These are phyloP conservation scores for Streblospio benedicti DNA, from an alignment of 1,140 invertebrate species.

Conservation along the genomic window DNA sequence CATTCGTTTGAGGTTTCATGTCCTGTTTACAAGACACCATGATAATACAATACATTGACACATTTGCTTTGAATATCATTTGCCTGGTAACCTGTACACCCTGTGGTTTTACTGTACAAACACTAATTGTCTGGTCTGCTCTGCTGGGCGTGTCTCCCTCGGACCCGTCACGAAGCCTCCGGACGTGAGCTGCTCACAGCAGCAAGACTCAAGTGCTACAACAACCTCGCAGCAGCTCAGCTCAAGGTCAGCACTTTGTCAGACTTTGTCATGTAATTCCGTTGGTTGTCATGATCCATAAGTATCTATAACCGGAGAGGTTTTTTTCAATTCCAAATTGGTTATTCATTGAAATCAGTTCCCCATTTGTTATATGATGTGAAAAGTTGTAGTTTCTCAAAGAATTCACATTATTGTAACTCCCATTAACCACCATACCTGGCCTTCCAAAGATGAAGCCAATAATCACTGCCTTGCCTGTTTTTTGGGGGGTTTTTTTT, in stretches of 20 bases:
- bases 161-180: slow-evolving; percentile 18
- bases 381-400: too few species aligned
- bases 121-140: slow-evolving; percentile 49
- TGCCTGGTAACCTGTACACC: not conserved
- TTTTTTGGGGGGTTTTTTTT: too few species aligned
- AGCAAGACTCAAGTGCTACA: slow-evolving; percentile 70
- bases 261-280: not conserved
- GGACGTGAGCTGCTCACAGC: slow-evolving; percentile 55
- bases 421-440: too few species aligned
- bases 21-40: too few species aligned
- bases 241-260: slow-evolving; percentile 65
- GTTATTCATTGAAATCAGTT: too few species aligned
- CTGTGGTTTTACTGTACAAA: not conserved
- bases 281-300: not conserved
- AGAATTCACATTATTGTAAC: too few species aligned
- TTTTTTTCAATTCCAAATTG: not conserved
- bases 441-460: too few species aligned
- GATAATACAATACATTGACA: too few species aligned
- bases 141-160: slow-evolving; percentile 67
- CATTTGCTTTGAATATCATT: too few species aligned
- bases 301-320: not conserved
- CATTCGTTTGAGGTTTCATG: too few species aligned
- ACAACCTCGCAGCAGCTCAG: slow-evolving; percentile 82
- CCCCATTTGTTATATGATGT: too few species aligned
- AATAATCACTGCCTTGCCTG: too few species aligned